Evolutionary conservation across 2,113 vertebrate genomes (phyloP), one percentile per base, ranked within the genome.

Genomic region (Notiomystis cincta): DNA sequence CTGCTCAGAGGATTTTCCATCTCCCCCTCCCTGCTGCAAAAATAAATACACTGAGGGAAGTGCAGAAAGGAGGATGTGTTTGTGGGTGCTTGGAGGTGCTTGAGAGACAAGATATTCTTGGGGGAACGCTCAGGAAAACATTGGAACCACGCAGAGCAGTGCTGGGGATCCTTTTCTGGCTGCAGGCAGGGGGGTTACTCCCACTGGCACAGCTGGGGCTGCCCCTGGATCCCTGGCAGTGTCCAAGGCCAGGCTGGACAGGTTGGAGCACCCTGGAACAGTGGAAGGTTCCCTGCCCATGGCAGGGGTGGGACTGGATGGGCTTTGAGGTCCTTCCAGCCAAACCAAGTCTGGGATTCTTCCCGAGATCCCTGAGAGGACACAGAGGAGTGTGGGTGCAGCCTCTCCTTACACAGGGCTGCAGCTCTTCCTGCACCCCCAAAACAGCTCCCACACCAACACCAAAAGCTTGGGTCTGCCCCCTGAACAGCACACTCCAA

Each of bases 1-100:
- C 95, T 75, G 89, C 92, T 87, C 62, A 15, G 60, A 95, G 30
- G 85, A 97, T 93, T 96, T 96, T 95, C 93, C 96, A 42, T 71
- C 62, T 80, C 80, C 69, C 37, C 42, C 82, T 62, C 73, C 66
- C 87, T 57, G 81, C 86, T 78, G 82, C 33, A 67, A 70, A 96
- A 92, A 87, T 84, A 96, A 92, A 89, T 44, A 58, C 57, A 54
- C 33, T 35, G 79, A 67, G 87, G 85, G 67, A 87, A 72, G 69
- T 44, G 72, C 50, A 75, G 89, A 94, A 89, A 76, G 58, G 54
- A 76, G 75, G 58, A 85, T 45, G 61, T 61, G 72, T 71, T 92
- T 82, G 80, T 80, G 73, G 81, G 53, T 31, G n/a, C 54, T 79
- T 56, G 82, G 73, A 69, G 82, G 53, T 54, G 33, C 69, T 93